phyloP scores from a whole-genome alignment of 2,888 invertebrate species.

The Pristionchus maxplancki region DNA sequence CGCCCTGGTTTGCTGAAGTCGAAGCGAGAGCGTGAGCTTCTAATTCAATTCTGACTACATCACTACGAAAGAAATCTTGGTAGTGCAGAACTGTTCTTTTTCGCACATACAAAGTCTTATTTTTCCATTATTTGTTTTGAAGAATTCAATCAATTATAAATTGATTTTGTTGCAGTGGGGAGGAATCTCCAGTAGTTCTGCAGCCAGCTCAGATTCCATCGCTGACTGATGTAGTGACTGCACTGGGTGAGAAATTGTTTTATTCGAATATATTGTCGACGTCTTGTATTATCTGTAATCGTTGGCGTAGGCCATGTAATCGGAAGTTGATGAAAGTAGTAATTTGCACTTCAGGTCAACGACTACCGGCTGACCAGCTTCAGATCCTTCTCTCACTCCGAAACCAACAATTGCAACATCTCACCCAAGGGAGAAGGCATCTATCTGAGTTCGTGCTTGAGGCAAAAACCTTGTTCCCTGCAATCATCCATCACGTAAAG shows the following conservation, averaged over 20 bases:
- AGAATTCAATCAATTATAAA: not conserved
- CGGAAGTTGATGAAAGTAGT: too few species aligned
- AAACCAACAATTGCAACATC: conserved; percentile 47
- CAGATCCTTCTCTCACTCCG: conserved; percentile 23
- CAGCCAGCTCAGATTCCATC: not conserved
- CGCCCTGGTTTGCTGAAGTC: conserved; percentile 97
- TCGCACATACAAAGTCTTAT: too few species aligned
- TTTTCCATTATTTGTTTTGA: too few species aligned
- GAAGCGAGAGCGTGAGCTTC: conserved; percentile 2
- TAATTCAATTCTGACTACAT: not conserved
- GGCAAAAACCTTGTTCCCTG: not conserved
- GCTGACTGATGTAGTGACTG: not conserved
- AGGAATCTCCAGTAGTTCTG: not conserved
- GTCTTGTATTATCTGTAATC: too few species aligned
- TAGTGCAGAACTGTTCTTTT: too few species aligned
- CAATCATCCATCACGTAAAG: not conserved
- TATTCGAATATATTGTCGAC: too few species aligned
- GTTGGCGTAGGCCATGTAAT: too few species aligned
- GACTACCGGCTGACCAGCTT: conserved; percentile 29
- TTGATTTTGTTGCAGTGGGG: not conserved
- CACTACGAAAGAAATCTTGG: not conserved
- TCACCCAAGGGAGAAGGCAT: conserved; percentile 43
- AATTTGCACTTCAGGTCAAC: not conserved
- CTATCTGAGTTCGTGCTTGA: conserved; percentile 23
- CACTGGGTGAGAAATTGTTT: not conserved